These are phyloP conservation scores for Cephus spinipes DNA, from an alignment of 2,888 invertebrate species.

Conservation along the genomic window DNA sequence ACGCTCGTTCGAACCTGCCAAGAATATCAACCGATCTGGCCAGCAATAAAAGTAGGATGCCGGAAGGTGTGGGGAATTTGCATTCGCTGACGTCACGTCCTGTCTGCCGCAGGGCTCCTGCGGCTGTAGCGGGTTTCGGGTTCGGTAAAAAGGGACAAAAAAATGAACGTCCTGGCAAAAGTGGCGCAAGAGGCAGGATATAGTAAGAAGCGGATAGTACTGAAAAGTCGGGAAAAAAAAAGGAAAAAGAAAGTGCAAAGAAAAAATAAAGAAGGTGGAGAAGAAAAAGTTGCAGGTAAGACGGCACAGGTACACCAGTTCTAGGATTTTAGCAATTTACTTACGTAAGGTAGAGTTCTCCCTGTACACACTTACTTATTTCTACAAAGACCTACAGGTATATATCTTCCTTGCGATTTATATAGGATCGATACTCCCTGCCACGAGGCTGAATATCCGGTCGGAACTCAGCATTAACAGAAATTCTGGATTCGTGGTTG, in stretches of 20 bases:
- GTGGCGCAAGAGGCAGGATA: not conserved
- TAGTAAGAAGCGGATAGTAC: not conserved
- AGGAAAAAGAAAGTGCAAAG: not conserved
- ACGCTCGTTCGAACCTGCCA: not conserved
- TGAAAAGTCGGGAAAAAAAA: not conserved
- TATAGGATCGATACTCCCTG: not conserved
- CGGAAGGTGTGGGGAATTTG: constrained; percentile 45
- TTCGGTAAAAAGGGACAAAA: not conserved
- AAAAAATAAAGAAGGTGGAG: not conserved
- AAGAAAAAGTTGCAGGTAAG: not conserved
- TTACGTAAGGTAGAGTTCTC: not conserved
- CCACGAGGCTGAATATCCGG: too few relatives aligned
- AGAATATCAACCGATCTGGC: constrained; percentile 50
- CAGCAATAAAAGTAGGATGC: constrained; percentile 44
- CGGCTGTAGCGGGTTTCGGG: constrained; percentile 2
- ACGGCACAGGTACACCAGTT: not conserved
- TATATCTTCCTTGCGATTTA: not conserved
- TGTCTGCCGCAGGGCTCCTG: constrained; percentile 30
- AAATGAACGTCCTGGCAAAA: not conserved
- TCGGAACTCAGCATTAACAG: too few relatives aligned
- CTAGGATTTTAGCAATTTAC: not conserved
- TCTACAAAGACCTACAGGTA: too few relatives aligned
- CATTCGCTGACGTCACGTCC: constrained; percentile 54
- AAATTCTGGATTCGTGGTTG: too few relatives aligned
- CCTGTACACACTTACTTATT: too few relatives aligned